Evolutionary conservation across 2,113 vertebrate species (phyloP), one percentile per base, ranked within the genome.

Genomic region (Nothocercus nigrocapillus): DNA sequence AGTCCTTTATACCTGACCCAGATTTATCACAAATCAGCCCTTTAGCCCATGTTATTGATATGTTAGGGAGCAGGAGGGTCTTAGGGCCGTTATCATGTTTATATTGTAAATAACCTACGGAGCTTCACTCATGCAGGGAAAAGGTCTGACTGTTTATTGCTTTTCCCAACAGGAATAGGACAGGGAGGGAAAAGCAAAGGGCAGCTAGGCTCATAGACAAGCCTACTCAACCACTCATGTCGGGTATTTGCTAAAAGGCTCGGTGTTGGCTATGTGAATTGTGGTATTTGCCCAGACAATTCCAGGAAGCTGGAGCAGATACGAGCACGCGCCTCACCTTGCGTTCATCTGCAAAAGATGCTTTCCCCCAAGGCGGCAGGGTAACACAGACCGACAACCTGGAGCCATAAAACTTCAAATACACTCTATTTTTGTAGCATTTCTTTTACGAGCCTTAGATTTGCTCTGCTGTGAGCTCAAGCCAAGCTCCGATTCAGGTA

Each of bases 211-310:
- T 18, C 49, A 36, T 24, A 63, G 61, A 38, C 15, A 38, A 34
- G 38, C 49, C 51, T 38, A 73, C 34, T 54, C 38, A 38, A 72
- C 49, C 53, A 27, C 49, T 19, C 36, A 40, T 8, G 6, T 36
- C 25, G 13, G 27, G 18, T 73, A 73, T 73, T 72, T 73, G 18
- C 20, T 4, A 3, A 42, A 42, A 11, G 47, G 15, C 49, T 45
- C 3, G 3, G 44, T 22, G 54, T 59, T 30, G 70, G 59, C 38
- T 6, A 3, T 28, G 9, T 3, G 2, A 2, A 13, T 2, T 11
- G 1, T 0, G 4, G 4, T 0, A 10, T 15, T 75, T 5, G 27
- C 7, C 21, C 18, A 0, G 13, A 7, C 10, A 9, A 8, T 32
- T 16, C 4, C 0, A 2, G 63, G 72, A 34, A 69, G 27, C 1